Evolutionary conservation across 1,140 invertebrate genomes (phyloP).

Genomic region (Drosophila seguyi): DNA sequence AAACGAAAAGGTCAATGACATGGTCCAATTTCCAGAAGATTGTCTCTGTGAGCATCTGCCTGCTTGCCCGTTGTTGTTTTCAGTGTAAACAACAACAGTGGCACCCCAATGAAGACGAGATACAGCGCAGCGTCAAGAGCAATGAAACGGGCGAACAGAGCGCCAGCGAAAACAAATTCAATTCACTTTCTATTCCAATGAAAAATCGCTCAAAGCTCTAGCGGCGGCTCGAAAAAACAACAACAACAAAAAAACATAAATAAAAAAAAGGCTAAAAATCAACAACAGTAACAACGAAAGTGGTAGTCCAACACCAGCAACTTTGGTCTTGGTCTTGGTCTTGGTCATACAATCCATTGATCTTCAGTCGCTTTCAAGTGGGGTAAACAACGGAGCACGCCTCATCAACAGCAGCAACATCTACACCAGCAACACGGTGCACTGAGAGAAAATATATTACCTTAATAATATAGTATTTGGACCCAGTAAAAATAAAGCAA

Average conservation of each 20-base stretch:
- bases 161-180: constrained; percentile 73
- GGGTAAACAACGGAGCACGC: constrained; percentile 72
- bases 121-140: constrained; percentile 58
- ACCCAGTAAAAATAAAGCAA: too few species aligned
- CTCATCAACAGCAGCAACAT: constrained; percentile 64
- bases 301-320: constrained; percentile 71
- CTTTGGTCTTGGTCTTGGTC: constrained; percentile 61
- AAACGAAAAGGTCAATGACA: constrained; percentile 79
- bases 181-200: constrained; percentile 85
- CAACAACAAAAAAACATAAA: constrained; percentile 18
- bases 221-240: constrained; percentile 39
- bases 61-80: constrained; percentile 46
- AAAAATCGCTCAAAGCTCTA: constrained; percentile 81
- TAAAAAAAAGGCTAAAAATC: constrained; percentile 40
- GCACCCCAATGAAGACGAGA: constrained; percentile 63
- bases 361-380: constrained; percentile 73
- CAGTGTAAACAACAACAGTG: constrained; percentile 55
- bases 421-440: constrained; percentile 33
- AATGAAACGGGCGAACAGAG: constrained; percentile 55
- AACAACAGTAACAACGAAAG: constrained; percentile 83
- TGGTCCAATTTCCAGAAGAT: constrained; percentile 72
- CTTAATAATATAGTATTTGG: too few species aligned
- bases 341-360: constrained; percentile 71
- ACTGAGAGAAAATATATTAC: neutral
- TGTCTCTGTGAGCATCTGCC: constrained; percentile 31